Conservation (phyloP, 2,113 vertebrate genomes). For the Pitta sordida region DNA sequence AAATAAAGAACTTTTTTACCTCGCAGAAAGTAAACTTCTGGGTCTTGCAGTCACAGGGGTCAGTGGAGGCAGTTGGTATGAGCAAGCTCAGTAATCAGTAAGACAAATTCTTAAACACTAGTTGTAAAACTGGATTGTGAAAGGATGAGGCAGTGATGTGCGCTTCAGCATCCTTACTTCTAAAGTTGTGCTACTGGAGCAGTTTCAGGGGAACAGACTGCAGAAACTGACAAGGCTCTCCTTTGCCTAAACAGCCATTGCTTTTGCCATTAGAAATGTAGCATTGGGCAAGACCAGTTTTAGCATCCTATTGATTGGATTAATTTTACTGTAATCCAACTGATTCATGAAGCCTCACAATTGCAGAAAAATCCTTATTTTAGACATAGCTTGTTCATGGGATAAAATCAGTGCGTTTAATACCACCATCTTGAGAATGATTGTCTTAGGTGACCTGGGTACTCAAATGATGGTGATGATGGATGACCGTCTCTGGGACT, state of each 20-base stretch:
- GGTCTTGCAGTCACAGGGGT: background rate
- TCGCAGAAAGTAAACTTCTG: background rate
- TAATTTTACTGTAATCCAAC: background rate
- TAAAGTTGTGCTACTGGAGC: background rate
- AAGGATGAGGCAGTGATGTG: background rate
- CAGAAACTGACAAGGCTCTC: background rate
- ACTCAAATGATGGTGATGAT: background rate
- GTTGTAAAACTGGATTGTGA: background rate
- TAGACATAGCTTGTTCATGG: background rate
- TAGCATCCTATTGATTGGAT: background rate
- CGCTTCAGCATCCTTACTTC: background rate
- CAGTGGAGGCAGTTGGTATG: background rate
- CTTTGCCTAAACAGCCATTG: background rate
- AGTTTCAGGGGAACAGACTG: background rate
- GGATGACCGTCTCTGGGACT: background rate
- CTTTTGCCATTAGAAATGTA: background rate
- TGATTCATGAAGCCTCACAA: background rate
- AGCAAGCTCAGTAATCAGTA: background rate
- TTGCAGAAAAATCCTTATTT: background rate
- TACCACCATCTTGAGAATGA: background rate
- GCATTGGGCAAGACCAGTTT: background rate
- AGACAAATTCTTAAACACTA: background rate
- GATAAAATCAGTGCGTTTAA: background rate
- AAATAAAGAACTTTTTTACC: background rate
- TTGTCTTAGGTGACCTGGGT: background rate